phyloP scores from a whole-genome alignment of 2,113 vertebrate species.

The Amblyopsis rosae region DNA sequence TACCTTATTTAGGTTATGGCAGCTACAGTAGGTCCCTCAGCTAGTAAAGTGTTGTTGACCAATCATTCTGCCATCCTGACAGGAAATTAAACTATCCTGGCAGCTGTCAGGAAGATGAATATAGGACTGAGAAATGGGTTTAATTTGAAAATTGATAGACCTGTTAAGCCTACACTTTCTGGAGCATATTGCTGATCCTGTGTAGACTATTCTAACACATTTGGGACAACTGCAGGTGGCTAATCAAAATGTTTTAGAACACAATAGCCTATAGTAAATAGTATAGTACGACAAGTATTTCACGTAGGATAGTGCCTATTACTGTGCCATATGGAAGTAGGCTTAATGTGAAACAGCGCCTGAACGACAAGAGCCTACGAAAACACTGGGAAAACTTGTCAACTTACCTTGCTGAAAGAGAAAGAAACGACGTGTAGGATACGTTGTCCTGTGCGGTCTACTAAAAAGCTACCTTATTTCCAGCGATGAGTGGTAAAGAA shows the following conservation, averaged over 20 bases:
- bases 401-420: conserved; percentile 41
- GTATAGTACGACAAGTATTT: not conserved
- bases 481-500: not conserved
- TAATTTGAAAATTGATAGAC: not conserved
- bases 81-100: not conserved
- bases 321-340: not conserved
- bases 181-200: no score
- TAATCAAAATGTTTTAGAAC: no score
- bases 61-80: not conserved
- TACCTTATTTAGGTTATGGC: conserved; percentile 10
- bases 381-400: conserved; percentile 1
- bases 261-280: not conserved
- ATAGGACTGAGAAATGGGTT: not conserved
- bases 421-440: conserved; percentile 17
- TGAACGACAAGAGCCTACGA: not conserved
- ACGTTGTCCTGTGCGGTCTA: not conserved
- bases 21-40: conserved; percentile 4
- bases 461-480: not conserved
- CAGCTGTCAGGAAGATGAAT: conserved; percentile 39
- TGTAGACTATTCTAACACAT: no score
- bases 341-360: not conserved
- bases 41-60: conserved; percentile 29
- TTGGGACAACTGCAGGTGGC: no score
- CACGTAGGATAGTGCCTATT: not conserved
- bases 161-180: not conserved